Conservation (phyloP, 2,113 vertebrate species). For the Hippopotamus amphibius region DNA sequence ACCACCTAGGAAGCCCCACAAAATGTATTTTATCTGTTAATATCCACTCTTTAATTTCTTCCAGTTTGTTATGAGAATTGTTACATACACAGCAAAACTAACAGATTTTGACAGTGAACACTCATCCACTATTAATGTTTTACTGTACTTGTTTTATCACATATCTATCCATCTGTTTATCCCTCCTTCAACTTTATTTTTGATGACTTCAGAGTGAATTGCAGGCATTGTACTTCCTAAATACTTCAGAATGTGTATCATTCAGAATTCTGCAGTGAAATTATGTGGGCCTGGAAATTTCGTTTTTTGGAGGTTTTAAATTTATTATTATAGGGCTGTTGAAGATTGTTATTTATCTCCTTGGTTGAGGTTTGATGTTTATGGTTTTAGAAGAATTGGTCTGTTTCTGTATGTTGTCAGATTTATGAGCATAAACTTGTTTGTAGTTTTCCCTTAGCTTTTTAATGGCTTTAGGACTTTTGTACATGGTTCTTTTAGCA, state of each 20-base stretch:
- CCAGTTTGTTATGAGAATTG: slow-evolving; percentile 41
- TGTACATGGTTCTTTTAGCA: background rate
- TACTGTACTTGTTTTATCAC: background rate
- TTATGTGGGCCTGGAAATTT: background rate
- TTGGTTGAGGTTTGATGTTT: slow-evolving; percentile 28
- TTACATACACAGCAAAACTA: slow-evolving; percentile 14
- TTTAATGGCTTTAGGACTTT: slow-evolving; percentile 14
- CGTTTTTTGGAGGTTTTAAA: background rate
- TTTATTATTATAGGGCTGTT: background rate
- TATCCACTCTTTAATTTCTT: background rate
- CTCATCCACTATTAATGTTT: background rate
- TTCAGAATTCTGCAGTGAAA: slow-evolving; percentile 35
- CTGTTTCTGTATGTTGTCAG: slow-evolving; percentile 35
- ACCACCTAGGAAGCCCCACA: background rate
- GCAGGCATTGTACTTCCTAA: background rate
- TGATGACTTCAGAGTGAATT: slow-evolving; percentile 9
- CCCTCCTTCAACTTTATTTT: background rate
- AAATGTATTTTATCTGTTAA: background rate
- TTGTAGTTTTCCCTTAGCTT: slow-evolving; percentile 23
- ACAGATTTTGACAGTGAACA: background rate
- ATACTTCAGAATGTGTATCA: background rate
- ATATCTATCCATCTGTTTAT: background rate
- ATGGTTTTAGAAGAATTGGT: background rate
- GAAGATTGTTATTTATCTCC: background rate
- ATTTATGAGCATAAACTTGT: slow-evolving; percentile 28